A percentile compares a stretch with the other conserved stretches of the same genome.
These are phyloP conservation scores for Argyresthia goedartella DNA, from an alignment of 2,888 invertebrate genomes.

Conservation along the genomic window DNA sequence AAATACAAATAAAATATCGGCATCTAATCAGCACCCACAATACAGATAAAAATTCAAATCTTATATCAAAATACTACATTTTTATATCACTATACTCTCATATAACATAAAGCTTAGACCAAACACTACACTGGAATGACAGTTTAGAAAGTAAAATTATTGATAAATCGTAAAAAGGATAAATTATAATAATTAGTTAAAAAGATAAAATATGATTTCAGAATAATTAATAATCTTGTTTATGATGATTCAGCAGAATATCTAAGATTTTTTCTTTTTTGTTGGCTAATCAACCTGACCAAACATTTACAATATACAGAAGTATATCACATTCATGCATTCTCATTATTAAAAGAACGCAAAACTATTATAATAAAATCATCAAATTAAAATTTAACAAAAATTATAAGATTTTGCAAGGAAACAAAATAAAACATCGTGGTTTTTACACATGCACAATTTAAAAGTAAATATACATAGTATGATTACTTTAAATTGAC, in stretches of 20 bases:
- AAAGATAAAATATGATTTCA: neutral
- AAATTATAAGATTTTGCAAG: slow-evolving; percentile 27
- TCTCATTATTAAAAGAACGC: slow-evolving; percentile 26
- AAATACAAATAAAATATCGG: slow-evolving; percentile 28
- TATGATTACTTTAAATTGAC: too few relatives aligned
- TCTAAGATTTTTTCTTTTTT: slow-evolving; percentile 6
- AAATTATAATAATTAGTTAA: slow-evolving; percentile 2
- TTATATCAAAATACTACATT: slow-evolving; percentile 54
- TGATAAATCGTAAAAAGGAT: slow-evolving; percentile 20
- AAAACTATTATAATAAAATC: slow-evolving; percentile 28
- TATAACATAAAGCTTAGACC: slow-evolving; percentile 52
- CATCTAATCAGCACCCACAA: slow-evolving; percentile 52
- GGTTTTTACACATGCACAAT: slow-evolving; percentile 38
- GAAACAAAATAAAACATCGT: slow-evolving; percentile 44
- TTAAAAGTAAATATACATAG: neutral
- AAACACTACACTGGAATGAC: slow-evolving; percentile 64
- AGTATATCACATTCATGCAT: slow-evolving; percentile 7
- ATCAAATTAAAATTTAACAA: slow-evolving; percentile 42
- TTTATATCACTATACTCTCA: slow-evolving; percentile 40
- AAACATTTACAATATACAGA: slow-evolving; percentile 28
- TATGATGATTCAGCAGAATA: neutral
- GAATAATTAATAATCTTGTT: neutral
- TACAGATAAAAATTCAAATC: slow-evolving; percentile 35
- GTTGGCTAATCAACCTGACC: slow-evolving; percentile 16
- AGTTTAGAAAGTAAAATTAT: slow-evolving; percentile 28